Base-by-base conservation (phyloP, 2,113 vertebrate genomes). In the Verasper variegatus region DNA sequence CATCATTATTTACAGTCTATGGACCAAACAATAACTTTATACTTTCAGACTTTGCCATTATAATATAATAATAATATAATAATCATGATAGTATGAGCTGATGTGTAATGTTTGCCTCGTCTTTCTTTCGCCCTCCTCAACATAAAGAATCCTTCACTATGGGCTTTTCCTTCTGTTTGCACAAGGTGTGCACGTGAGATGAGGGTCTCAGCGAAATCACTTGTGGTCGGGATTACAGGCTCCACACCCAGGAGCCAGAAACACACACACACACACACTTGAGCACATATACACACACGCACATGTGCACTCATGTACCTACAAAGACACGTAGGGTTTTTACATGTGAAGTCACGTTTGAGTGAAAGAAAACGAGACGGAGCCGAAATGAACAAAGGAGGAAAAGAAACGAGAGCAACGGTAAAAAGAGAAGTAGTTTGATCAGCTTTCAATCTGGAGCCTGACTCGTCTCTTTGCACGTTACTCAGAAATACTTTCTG, bases 141-240 rank as follows among this genome's bases (percentile, higher is more conserved):
- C 51, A 55, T 49, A n/a, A 42, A 76, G 5, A 24, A 3, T 14
- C 31, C 23, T 42, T 37, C 18, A 5, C n/a, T 65, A 12, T 42
- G 40, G 40, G 12, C 40, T 42, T 42, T 12, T 42, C 40, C 13
- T 2, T 9, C 24, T 24, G 75, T 84, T 84, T 84, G 61, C 76
- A 61, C 51, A 74, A 62, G 68, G 80, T 84, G 74, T 78, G 58
- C 40, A 47, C 57, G n/a, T 20, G 42, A 57, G 57, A 18, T 18
- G 45, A 56, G 62, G 35, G 13, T 20, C 26, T 69, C 55, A 83
- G 76, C 62, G 68, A 75, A 66, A 69, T 75, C 66, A 74, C 69
- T 64, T 64, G 27, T 61, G 73, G 35, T 54, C n/a, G 18, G 54
- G 55, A 58, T 66, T 73, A 10, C 1, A 54, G 67, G 37, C 40